Evolutionary conservation across 2,888 invertebrate species (phyloP), one percentile per base, ranked within the genome.

Genomic region (Sicus ferrugineus): DNA sequence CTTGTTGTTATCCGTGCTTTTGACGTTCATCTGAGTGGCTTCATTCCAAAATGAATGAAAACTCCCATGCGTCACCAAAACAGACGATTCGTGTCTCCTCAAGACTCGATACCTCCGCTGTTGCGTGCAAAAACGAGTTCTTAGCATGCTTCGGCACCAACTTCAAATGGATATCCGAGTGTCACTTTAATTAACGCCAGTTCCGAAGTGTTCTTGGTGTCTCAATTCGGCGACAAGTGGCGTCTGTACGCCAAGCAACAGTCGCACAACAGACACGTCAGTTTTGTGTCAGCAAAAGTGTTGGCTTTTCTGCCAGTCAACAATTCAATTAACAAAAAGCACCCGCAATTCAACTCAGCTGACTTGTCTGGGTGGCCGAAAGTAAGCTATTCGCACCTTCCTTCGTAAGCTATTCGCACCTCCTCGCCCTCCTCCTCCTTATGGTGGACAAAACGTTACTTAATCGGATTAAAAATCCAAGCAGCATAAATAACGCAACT

Each of bases 281-380:
- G 34, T 11, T 19, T 59, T 11, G 30, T 23, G 19, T 34, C 34
- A n/a, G 14, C 5, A 9, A 1, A 34, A 38, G 16, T 61, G 38
- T 11, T 23, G 38, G 42, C 9, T 23, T 42, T 38, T 42, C 42
- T 42, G 14, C 30, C 50, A 64, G 63, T 30, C 63, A 64, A 64
- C 50, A 54, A 66, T 56, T 66, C 66, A 66, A 66, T 58, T 66
- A 56, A 28, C 56, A 42, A 34, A 5, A n/a, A 56, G 28, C 28
- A 56, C 1, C 3, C 38, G 21, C 31, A 19, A n/a, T n/a, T n/a
- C n/a, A n/a, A n/a, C n/a, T n/a, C n/a, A n/a, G n/a, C n/a, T n/a
- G n/a, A n/a, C n/a, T n/a, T n/a, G n/a, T n/a, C n/a, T n/a, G n/a
- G n/a, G 19, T 5, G 21, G 16, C 4, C 30, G 21, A 1, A 16